phyloP scores from a whole-genome alignment of 2,113 vertebrate species.

The Austrofundulus limnaeus region DNA sequence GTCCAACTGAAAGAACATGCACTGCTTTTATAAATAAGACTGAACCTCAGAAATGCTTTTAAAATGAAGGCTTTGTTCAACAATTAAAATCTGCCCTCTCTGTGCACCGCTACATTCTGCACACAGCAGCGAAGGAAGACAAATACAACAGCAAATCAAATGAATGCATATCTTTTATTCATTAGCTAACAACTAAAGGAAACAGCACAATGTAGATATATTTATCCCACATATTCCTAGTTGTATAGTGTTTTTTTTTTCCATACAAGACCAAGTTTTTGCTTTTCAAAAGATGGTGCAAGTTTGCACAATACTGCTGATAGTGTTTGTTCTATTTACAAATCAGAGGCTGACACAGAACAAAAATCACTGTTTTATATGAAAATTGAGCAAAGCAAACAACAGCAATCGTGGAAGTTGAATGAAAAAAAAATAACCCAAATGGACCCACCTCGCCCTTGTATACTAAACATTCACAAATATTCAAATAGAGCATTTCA shows the following conservation, averaged over 20 bases:
- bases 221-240: conserved; percentile 66
- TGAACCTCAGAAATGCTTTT: conserved; percentile 13
- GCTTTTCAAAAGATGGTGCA: conserved; percentile 47
- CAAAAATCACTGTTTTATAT: conserved; percentile 37
- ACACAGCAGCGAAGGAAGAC: conserved; percentile 42
- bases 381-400: conserved; percentile 28
- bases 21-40: conserved; percentile 14
- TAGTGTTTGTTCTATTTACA: conserved; percentile 66
- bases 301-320: conserved; percentile 53
- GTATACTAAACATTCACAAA: conserved; percentile 36
- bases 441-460: conserved; percentile 24
- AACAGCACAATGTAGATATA: conserved; percentile 69
- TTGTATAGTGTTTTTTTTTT: conserved; percentile 49
- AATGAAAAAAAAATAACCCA: conserved; percentile 33
- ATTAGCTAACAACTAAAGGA: conserved; percentile 68
- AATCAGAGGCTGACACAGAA: conserved; percentile 48
- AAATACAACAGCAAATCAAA: conserved; percentile 54
- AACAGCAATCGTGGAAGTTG: conserved; percentile 22
- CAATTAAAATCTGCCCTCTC: conserved; percentile 35
- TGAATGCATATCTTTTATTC: conserved; percentile 78
- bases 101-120: conserved; percentile 30
- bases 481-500: conserved; percentile 31
- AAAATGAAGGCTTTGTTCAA: conserved; percentile 22
- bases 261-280: conserved; percentile 52
- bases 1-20: conserved; percentile 23